These are phyloP conservation scores for Camelus dromedarius DNA, from an alignment of 2,113 vertebrate genomes.

Conservation along the genomic window DNA sequence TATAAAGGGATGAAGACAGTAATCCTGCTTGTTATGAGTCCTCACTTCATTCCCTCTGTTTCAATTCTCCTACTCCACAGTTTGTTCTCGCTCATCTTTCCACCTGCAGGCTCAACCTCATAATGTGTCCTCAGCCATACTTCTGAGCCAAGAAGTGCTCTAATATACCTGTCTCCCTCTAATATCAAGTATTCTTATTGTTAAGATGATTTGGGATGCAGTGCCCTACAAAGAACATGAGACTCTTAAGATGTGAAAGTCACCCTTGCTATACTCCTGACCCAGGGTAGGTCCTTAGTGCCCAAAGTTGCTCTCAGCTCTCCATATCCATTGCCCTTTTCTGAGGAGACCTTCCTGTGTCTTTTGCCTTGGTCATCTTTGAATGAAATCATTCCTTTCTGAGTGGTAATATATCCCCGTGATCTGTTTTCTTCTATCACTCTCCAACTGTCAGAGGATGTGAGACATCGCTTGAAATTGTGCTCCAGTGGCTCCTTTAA, in stretches of 20 bases:
- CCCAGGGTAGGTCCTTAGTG: not conserved
- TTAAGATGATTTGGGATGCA: not conserved
- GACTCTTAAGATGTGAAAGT: not conserved
- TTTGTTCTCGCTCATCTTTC: not conserved
- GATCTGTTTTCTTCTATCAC: slow-evolving; percentile 47
- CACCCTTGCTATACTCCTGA: not conserved
- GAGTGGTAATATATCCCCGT: not conserved
- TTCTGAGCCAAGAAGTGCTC: not conserved
- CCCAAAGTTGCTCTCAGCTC: not conserved
- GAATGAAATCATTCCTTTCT: not conserved
- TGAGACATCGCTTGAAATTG: slow-evolving; percentile 57
- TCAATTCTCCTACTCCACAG: not conserved
- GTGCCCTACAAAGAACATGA: not conserved
- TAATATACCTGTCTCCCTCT: not conserved
- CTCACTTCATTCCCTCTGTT: not conserved
- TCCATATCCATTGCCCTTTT: not conserved
- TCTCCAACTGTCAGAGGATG: slow-evolving; percentile 48
- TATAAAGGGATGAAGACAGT: not conserved
- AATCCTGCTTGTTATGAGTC: not conserved
- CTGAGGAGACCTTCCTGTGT: not conserved
- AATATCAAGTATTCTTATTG: not conserved
- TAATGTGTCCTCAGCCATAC: not conserved
- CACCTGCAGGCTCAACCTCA: not conserved
- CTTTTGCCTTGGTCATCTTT: not conserved
- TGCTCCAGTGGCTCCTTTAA: slow-evolving; percentile 41